Base-by-base conservation (phyloP, 1,140 invertebrate species). In the Lithobius niger region DNA sequence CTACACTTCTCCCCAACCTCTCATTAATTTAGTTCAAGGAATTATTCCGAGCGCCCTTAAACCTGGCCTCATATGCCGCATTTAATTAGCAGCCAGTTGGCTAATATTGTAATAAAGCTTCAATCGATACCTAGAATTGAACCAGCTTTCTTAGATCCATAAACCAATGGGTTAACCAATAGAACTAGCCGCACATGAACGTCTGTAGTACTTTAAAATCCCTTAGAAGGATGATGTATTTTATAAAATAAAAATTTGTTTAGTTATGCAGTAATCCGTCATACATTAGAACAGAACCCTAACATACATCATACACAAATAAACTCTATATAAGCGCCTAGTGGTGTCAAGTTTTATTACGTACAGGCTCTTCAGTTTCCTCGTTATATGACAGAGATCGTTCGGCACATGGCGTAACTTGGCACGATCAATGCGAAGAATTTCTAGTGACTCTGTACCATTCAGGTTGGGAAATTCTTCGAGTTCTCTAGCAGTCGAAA, bases 341-440 rank as follows among this genome's bases (percentile, higher is more conserved):
- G 6, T 36, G 6, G 31, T 36, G 3, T 43, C 28, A 19, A 40
- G 16, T 19, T n/a, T 10, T 16, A 10, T 22, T 65, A 84, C 89
- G 82, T 73, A 95, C 91, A 96, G 71, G 66, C 83, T 88, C 69
- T 83, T 84, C 28, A 95, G 78, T 65, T 78, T 79, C 51, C 84
- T 85, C 62, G 83, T 81, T 56, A 81, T 79, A 22, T 64, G 64
- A 69, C 91, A 96, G n/a, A 95, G 72, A 60, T 82, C 77, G 15
- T 67, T 55, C 6, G 90, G 87, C 54, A 93, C 79, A 2, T 69
- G 62, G 15, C 70, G 67, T 19, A 95, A 75, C 40, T 80, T 80
- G 0, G 87, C 83, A 55, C 89, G 80, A 74, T 94, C 90, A 48
- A 89, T 71, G 59, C 82, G 78, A 48, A 95, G 74, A 45, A 84